Percentiles rank a stretch among this genome's conserved stretches.
Conservation (phyloP, 2,113 vertebrate genomes). For the Patagioenas fasciata region DNA sequence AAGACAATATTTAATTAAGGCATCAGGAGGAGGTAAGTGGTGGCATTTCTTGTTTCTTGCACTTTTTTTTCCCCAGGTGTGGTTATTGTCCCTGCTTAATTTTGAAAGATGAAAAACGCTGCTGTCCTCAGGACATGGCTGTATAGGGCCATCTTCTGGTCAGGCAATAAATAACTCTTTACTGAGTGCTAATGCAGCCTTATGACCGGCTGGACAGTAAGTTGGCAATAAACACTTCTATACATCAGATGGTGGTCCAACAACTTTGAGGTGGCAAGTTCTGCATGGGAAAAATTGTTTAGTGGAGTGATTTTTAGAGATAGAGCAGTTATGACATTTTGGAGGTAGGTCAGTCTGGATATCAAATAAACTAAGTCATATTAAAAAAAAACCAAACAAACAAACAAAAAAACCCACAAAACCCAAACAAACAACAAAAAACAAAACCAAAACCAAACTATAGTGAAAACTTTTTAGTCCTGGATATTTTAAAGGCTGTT, state of each 20-base stretch:
- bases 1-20: not conserved
- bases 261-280: not conserved
- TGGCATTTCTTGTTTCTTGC: not conserved
- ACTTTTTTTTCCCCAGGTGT: not conserved
- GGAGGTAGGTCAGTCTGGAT: not conserved
- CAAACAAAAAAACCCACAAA: not conserved
- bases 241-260: rapidly evolving
- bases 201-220: not conserved
- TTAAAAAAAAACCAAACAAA: not conserved
- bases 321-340: not conserved
- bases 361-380: not conserved
- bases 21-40: not conserved
- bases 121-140: not conserved
- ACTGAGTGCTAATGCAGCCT: not conserved
- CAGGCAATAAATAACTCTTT: not conserved
- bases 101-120: not conserved
- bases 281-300: not conserved
- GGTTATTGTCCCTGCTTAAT: not conserved
- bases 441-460: not conserved
- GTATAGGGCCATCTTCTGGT: conserved; percentile 17
- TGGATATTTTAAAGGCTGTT: not conserved
- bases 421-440: no score
- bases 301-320: not conserved
- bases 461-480: not conserved
- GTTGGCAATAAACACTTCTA: not conserved